Conservation (phyloP, 2,797 vertebrate genomes). For the Leptodactylus fallax region DNA sequence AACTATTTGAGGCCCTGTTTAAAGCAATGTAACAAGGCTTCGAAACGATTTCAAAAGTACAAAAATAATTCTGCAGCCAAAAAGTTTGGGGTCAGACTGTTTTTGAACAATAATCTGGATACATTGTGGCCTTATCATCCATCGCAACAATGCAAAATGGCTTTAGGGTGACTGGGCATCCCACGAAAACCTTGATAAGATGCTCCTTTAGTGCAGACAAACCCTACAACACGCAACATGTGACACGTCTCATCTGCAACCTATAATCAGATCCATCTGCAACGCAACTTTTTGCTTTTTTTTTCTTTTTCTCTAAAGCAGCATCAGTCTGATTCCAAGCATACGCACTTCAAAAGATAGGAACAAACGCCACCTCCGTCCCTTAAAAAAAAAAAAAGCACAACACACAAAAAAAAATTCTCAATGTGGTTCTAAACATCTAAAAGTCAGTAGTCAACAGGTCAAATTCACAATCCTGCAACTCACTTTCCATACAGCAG, state of each 20-base stretch:
- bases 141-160: conserved; percentile 11
- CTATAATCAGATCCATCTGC: conserved; percentile 3
- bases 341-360: conserved; percentile 30
- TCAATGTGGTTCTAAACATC: conserved; percentile 32
- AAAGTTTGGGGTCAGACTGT: not conserved
- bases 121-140: not conserved
- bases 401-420: not conserved
- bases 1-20: not conserved
- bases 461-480: conserved; percentile 73
- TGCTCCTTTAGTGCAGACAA: conserved; percentile 12
- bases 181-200: not conserved
- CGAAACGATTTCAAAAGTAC: not conserved
- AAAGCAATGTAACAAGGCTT: not conserved
- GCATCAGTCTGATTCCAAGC: conserved; percentile 27
- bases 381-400: not conserved
- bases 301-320: conserved; percentile 15
- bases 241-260: not conserved
- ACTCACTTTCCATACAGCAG: conserved; percentile 81
- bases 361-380: not conserved
- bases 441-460: conserved; percentile 84
- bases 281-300: not conserved
- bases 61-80: conserved; percentile 3
- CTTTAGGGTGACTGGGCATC: not conserved
- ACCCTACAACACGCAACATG: not conserved
- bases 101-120: not conserved